These are phyloP conservation scores for rat (Rattus norvegicus) DNA, from an alignment of 2,113 vertebrate species.

Conservation along the genomic window DNA sequence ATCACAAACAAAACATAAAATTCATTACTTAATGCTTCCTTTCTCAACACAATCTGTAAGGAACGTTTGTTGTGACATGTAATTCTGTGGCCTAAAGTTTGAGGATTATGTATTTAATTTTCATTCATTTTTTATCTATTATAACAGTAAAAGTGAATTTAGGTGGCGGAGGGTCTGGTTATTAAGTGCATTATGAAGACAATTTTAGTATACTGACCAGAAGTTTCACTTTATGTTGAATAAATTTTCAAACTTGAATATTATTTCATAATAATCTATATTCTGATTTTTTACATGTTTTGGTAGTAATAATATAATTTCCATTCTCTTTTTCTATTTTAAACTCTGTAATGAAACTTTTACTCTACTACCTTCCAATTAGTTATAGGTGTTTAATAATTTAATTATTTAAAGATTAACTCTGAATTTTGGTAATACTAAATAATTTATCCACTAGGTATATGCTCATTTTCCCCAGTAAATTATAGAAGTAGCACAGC, in stretches of 20 bases:
- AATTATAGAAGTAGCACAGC: conserved; percentile 13
- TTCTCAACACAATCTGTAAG: not conserved
- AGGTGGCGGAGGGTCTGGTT: not conserved
- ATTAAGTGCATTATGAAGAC: not conserved
- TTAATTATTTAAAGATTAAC: conserved; percentile 19
- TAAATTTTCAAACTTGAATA: not conserved
- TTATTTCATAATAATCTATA: conserved; percentile 17
- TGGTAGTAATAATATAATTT: not conserved
- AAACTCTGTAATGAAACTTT: not conserved
- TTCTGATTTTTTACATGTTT: conserved; percentile 13
- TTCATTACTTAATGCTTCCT: not conserved
- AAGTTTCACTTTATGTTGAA: not conserved
- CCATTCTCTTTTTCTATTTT: not conserved
- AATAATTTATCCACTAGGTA: conserved; percentile 8
- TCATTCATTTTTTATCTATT: not conserved
- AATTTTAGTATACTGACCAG: not conserved
- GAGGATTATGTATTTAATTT: not conserved
- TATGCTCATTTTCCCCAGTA: not conserved
- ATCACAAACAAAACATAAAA: not conserved
- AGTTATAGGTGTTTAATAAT: conserved; percentile 8
- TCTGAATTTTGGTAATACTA: conserved; percentile 34
- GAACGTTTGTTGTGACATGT: not conserved
- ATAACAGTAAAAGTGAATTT: not conserved
- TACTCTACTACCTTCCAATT: not conserved
- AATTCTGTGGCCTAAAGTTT: not conserved